Evolutionary conservation across 2,797 vertebrate species (phyloP), one percentile per base, ranked within the genome.

Genomic region (Hylomyscus alleni): DNA sequence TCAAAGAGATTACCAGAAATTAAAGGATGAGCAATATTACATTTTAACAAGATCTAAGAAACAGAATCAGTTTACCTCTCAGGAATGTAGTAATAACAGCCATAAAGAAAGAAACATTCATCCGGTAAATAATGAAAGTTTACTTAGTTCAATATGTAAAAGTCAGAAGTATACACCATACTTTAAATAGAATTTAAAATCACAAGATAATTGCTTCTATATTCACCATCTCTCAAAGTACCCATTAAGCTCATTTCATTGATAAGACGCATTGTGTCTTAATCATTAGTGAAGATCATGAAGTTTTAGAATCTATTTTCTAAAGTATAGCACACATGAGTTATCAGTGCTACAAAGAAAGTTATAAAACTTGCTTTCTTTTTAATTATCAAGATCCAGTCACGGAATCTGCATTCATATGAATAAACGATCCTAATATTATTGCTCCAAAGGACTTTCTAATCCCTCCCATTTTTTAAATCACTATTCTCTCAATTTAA

Each of bases 161-260:
- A 94, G n/a, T 90, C 62, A 62, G 19, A 60, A 26, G 86, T 89
- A 84, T 89, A 40, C 62, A 78, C 62, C 50, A 67, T 47, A 90
- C 14, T 83, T 12, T 40, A 96, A 97, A 94, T 81, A 92, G 65
- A 90, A 54, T 73, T 96, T 94, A 67, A 78, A 93, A 19, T 91
- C 85, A 44, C 22, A 69, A 47, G 17, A 65, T 67, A 73, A 31
- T 22, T 47, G 75, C n/a, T 72, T 90, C 67, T 89, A 37, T 9
- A 20, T 72, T 81, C 37, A 90, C 75, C 20, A 26, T 91, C n/a
- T 92, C n/a, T 89, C 24, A 96, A 91, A 92, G 47, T 94, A 93
- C 56, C 34, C 40, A 91, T 85, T 56, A 72, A 40, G 58, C 67
- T 78, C 58, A 96, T 78, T 93, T 87, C 52, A 80, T 22, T 91